A percentile compares a stretch with the other conserved stretches of the same genome.
Evolutionary conservation across 1,140 invertebrate species (phyloP).

Genomic region (Amyelois transitella): DNA sequence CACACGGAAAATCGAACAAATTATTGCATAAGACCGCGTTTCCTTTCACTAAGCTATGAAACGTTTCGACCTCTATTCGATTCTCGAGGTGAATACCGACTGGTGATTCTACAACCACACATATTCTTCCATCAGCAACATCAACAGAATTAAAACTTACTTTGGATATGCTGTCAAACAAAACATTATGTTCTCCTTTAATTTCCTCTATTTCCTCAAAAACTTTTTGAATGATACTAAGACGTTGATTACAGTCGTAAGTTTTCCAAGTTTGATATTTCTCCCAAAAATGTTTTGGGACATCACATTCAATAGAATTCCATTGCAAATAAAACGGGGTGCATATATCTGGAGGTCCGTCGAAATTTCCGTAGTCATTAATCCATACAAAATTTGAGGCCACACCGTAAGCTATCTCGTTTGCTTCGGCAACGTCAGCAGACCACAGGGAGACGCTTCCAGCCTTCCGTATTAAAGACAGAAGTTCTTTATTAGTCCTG

Average conservation of each 20-base stretch:
- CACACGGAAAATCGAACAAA: background rate
- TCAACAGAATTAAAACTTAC: background rate
- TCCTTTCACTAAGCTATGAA: background rate
- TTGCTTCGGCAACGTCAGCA: slow-evolving; percentile 22
- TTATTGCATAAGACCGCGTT: background rate
- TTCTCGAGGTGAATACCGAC: background rate
- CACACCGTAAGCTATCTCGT: slow-evolving; percentile 22
- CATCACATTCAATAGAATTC: background rate
- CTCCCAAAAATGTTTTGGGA: background rate
- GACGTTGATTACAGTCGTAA: background rate
- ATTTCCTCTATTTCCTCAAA: background rate
- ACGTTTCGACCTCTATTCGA: background rate
- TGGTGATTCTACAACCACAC: background rate
- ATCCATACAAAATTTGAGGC: slow-evolving; percentile 28
- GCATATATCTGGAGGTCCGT: slow-evolving; percentile 15
- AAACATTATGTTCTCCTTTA: background rate
- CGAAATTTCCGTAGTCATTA: slow-evolving; percentile 25
- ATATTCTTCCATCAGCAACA: background rate
- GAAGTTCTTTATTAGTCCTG: slow-evolving; percentile 37
- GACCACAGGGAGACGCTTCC: slow-evolving; percentile 28
- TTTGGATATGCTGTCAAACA: background rate
- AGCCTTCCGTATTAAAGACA: slow-evolving; percentile 13
- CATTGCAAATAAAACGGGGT: background rate
- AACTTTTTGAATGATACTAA: background rate
- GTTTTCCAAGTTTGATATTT: background rate